A percentile compares a stretch with the other conserved stretches of the same genome.
Evolutionary conservation across 2,888 invertebrate species (phyloP).

Genomic region (Drosophila longiperda): DNA sequence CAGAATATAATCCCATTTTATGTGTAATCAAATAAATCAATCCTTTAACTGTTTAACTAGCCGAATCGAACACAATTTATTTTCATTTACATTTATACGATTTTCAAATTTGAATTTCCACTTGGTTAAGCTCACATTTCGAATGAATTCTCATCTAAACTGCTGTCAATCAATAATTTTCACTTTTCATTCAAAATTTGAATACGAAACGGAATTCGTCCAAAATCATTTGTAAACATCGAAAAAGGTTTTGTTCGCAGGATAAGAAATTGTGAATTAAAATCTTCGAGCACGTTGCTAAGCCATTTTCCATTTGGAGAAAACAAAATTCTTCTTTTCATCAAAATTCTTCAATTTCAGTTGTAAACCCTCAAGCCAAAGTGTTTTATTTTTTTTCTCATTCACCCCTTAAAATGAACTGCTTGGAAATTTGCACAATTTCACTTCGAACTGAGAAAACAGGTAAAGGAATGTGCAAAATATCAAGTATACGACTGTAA

Average conservation of each 20-base stretch:
- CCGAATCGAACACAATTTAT: slow-evolving; percentile 44
- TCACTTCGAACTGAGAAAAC: slow-evolving; percentile 28
- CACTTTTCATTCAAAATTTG: slow-evolving; percentile 18
- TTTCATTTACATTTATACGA: slow-evolving; percentile 52
- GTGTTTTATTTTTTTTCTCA: slow-evolving; percentile 1
- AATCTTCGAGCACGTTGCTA: slow-evolving; percentile 17
- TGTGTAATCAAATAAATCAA: neutral
- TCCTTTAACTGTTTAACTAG: slow-evolving; percentile 25
- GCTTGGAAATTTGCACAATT: slow-evolving; percentile 39
- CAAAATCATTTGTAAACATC: slow-evolving; percentile 48
- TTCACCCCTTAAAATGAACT: slow-evolving; percentile 46
- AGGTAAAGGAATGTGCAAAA: neutral
- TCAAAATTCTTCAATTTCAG: slow-evolving; percentile 42
- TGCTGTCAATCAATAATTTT: slow-evolving; percentile 49
- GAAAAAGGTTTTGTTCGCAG: slow-evolving; percentile 1
- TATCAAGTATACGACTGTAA: slow-evolving; percentile 1
- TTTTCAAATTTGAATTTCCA: slow-evolving; percentile 18
- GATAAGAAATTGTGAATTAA: slow-evolving; percentile 25
- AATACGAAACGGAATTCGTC: slow-evolving; percentile 29
- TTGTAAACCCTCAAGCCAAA: neutral
- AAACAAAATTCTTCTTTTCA: slow-evolving; percentile 41
- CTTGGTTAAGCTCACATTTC: slow-evolving; percentile 4
- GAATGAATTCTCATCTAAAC: slow-evolving; percentile 25
- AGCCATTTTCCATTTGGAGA: slow-evolving; percentile 31
- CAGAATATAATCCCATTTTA: neutral